phyloP scores from a whole-genome alignment of 2,113 vertebrate genomes.

The Herpailurus yagouaroundi region DNA sequence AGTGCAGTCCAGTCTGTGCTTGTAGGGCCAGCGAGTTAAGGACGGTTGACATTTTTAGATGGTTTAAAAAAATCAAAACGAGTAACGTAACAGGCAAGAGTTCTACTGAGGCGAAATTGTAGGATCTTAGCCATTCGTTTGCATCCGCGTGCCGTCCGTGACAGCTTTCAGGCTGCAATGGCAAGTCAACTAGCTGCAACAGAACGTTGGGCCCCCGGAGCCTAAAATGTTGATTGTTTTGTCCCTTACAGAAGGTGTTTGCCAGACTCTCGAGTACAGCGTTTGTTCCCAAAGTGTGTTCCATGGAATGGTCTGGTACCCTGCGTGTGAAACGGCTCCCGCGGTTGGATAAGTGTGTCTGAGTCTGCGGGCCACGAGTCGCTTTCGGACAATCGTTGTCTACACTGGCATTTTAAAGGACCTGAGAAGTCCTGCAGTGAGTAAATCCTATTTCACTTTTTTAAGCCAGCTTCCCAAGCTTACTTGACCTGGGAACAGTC shows the following conservation, averaged over 20 bases:
- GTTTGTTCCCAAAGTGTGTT: background rate
- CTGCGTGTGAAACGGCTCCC: background rate
- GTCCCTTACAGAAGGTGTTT: background rate
- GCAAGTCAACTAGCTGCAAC: background rate
- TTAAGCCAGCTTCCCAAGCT: background rate
- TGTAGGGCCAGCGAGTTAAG: background rate
- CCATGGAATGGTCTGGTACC: background rate
- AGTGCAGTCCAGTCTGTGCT: background rate
- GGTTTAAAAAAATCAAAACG: background rate
- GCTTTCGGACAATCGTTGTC: background rate
- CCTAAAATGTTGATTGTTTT: background rate
- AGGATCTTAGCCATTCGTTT: background rate
- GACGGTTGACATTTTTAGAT: slow-evolving; percentile 2
- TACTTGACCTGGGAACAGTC: background rate
- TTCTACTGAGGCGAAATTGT: background rate
- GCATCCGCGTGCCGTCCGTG: background rate
- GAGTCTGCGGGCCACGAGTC: background rate
- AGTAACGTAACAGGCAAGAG: background rate
- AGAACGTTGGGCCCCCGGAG: background rate
- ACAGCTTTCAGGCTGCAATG: background rate
- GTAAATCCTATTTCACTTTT: background rate
- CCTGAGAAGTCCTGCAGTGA: background rate
- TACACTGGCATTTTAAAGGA: background rate
- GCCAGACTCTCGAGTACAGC: background rate
- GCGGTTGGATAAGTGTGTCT: no score